Evolutionary conservation across 2,797 vertebrate species (phyloP), one percentile per base, ranked within the genome.

Genomic region (Neoniphon sammara): DNA sequence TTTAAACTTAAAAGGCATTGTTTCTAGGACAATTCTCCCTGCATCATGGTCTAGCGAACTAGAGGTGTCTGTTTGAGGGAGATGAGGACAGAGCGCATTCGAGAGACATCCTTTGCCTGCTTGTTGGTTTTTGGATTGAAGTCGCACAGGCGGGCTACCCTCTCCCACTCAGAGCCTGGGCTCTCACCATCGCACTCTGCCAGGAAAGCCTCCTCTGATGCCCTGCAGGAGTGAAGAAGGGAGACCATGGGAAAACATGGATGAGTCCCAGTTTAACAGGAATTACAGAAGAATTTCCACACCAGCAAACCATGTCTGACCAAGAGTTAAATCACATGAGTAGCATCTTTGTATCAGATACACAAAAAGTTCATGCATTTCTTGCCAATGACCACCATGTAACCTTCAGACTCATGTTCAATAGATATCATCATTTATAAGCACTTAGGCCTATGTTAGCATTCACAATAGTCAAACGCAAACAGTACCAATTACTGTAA

Each of bases 51-150:
- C 64, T 93, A 95, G 89, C 93, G 94, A 56, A 90, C 90, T 27
- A 99, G 93, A 70, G 94, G 94, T 0, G 91, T 94, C 94, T 98
- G 97, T 95, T 99, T 99, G 81, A 99, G 95, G 57, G 97, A 96
- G 91, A 99, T 97, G 89, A 99, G 96, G 91, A 99, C 96, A 0
- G 96, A 99, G 70, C 98, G 97, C 96, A 99, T 98, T 65, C 98
- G 96, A 0, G 98, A 99, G 72, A 99, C 96, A 25, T 99, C 98
- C 94, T 99, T 99, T 56, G 96, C 96, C 88, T 98, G 93, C 78
- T 94, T 94, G 93, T 96, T 98, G 94, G 97, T 99, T 93, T 99
- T 99, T 60, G 98, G 98, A 75, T 99, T 99, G 94, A 99, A 99
- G 93, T 99, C 98, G 49, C 98, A 99, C 61, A 99, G 96, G 57